Percentiles rank a stretch among this genome's conserved stretches.
Evolutionary conservation across 2,113 vertebrate species (phyloP).

Genomic region (Chelonoidis abingdonii): DNA sequence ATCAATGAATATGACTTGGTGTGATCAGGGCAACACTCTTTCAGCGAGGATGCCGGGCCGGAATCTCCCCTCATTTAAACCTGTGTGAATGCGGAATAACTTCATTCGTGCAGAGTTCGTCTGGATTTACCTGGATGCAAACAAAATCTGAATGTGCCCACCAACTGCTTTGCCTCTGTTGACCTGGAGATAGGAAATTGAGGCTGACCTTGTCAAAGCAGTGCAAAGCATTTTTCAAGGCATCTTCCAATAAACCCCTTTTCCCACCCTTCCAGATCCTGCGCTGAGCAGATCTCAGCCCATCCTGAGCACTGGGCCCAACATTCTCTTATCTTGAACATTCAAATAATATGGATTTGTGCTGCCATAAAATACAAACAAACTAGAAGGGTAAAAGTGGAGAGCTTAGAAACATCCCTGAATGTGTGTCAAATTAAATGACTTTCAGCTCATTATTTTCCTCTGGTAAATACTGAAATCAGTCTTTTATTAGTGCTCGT

Average conservation of each 20-base stretch:
- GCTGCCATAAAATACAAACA: background rate
- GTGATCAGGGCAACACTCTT: background rate
- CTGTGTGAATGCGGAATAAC: background rate
- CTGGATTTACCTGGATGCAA: background rate
- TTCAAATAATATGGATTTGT: background rate
- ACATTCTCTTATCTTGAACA: background rate
- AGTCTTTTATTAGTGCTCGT: constrained; percentile 37
- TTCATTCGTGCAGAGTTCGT: background rate
- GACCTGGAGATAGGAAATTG: accelerated
- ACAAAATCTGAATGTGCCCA: background rate
- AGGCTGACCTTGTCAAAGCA: background rate
- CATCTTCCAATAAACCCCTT: background rate
- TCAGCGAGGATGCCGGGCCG: background rate
- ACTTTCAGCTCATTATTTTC: constrained; percentile 42
- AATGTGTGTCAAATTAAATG: background rate
- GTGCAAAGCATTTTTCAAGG: background rate
- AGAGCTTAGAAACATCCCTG: background rate
- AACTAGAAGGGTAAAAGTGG: background rate
- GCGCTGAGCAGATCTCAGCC: background rate
- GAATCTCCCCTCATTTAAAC: background rate
- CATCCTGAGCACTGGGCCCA: background rate
- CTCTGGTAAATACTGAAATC: constrained; percentile 46
- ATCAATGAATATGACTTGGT: background rate
- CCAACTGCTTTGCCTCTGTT: background rate
- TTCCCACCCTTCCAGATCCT: background rate